These are phyloP conservation scores for Phytoseiulus persimilis DNA, from an alignment of 2,888 invertebrate species.

Conservation along the genomic window DNA sequence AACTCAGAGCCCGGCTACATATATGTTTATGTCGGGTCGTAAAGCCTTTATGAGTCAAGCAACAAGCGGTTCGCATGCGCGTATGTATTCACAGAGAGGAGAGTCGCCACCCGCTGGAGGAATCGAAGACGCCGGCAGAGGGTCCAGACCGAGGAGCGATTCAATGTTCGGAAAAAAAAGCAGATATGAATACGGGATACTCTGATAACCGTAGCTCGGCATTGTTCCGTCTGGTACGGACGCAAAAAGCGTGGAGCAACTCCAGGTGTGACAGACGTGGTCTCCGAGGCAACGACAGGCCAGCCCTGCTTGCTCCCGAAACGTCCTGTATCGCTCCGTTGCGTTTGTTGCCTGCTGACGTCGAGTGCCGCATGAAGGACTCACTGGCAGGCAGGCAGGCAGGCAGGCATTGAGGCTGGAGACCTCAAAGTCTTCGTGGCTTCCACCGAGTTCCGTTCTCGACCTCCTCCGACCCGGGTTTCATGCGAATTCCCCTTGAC, in stretches of 20 bases:
- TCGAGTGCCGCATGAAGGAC: slow-evolving; percentile 9
- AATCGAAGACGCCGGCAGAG: not conserved
- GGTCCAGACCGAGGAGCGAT: not conserved
- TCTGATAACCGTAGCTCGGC: not conserved
- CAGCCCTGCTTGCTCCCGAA: not conserved
- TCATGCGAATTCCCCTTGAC: not conserved
- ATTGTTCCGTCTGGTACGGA: not conserved
- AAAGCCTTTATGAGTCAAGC: not conserved
- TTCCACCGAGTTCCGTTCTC: not conserved
- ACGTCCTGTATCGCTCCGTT: not conserved
- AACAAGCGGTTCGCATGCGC: not conserved
- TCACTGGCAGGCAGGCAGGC: not conserved
- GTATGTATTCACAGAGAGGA: not conserved
- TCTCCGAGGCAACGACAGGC: not conserved
- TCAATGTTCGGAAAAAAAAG: not conserved
- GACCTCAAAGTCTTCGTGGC: not conserved
- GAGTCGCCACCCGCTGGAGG: not conserved
- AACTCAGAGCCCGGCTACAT: not conserved
- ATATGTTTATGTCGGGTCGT: not conserved
- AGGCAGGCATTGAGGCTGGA: not conserved
- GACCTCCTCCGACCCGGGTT: not conserved
- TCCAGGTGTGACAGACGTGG: slow-evolving; percentile 5
- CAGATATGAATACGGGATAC: not conserved
- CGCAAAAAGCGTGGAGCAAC: not conserved
- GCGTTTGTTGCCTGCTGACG: not conserved